Conservation (phyloP, 2,888 invertebrate genomes). For the Congeria kusceri region DNA sequence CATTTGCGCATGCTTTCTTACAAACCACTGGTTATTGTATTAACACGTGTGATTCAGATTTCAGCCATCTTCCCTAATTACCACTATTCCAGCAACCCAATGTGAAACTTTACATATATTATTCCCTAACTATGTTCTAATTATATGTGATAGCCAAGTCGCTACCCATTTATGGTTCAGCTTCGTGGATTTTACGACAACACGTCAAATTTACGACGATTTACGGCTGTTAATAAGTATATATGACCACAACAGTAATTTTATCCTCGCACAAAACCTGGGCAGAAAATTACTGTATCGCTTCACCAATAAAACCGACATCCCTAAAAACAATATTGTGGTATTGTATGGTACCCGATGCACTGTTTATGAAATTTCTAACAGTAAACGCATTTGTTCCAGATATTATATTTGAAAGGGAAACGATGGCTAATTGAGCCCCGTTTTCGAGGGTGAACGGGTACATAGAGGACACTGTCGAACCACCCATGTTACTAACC, state of each 20-base stretch:
- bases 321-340: constrained; percentile 49
- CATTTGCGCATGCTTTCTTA: constrained; percentile 66
- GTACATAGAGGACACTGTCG: not conserved
- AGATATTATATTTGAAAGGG: constrained; percentile 35
- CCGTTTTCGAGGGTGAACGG: not conserved
- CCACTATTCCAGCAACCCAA: constrained; percentile 51
- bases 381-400: constrained; percentile 46
- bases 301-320: constrained; percentile 39
- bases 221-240: constrained; percentile 66
- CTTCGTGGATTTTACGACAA: constrained; percentile 64
- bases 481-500: not conserved
- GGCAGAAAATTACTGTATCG: constrained; percentile 61
- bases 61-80: constrained; percentile 55
- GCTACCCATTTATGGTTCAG: constrained; percentile 65
- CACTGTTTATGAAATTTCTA: constrained; percentile 50
- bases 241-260: constrained; percentile 65
- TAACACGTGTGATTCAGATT: constrained; percentile 51
- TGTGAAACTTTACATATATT: constrained; percentile 66
- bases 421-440: not conserved
- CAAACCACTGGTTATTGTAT: constrained; percentile 59
- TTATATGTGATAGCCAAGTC: constrained; percentile 61
- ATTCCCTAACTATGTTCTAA: constrained; percentile 69
- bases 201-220: constrained; percentile 66
- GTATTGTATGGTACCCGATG: constrained; percentile 60
- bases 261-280: constrained; percentile 42